Evolutionary conservation across 2,797 vertebrate species (phyloP).

Genomic region (Micropoecilia bifurca): DNA sequence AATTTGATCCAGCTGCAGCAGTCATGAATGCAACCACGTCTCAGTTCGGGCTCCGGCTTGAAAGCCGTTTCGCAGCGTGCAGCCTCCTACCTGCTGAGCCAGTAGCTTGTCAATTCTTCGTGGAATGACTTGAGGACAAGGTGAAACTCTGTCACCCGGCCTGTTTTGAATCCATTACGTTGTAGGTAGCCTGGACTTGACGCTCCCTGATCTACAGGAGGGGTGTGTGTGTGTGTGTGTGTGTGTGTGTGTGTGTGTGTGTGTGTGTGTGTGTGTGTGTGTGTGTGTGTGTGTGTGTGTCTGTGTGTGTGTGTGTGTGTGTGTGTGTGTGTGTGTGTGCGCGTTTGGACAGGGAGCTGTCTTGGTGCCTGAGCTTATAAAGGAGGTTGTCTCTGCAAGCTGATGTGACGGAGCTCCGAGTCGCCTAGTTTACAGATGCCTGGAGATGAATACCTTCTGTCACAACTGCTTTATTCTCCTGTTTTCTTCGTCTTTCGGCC

Average conservation of each 20-base stretch:
- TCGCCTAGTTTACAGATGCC: slow-evolving; percentile 45
- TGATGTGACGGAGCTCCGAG: slow-evolving; percentile 44
- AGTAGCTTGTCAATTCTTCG: slow-evolving; percentile 16
- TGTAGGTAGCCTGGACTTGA: slow-evolving; percentile 12
- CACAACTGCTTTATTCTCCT: slow-evolving; percentile 40
- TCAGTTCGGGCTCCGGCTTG: not conserved
- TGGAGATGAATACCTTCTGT: slow-evolving; percentile 54
- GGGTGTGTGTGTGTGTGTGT: slow-evolving; percentile 1
- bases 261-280: slow-evolving; percentile 6
- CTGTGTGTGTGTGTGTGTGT: slow-evolving; percentile 6
- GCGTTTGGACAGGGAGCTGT: slow-evolving; percentile 14
- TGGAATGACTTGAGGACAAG: slow-evolving; percentile 31
- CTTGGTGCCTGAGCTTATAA: slow-evolving; percentile 44
- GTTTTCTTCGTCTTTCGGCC: slow-evolving; percentile 33
- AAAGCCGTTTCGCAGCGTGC: slow-evolving; percentile 4
- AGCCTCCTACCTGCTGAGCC: slow-evolving; percentile 18
- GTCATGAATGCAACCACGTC: not conserved
- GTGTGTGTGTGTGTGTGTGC: slow-evolving; percentile 6
- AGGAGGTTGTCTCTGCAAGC: slow-evolving; percentile 17
- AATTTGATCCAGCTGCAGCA: not conserved
- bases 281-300: slow-evolving; percentile 6
- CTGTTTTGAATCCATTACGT: slow-evolving; percentile 32
- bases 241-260: not conserved
- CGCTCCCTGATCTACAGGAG: slow-evolving; percentile 2
- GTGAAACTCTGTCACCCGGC: slow-evolving; percentile 37